Conservation (phyloP, 2,888 invertebrate genomes). For the Ditula angustiorana region DNA sequence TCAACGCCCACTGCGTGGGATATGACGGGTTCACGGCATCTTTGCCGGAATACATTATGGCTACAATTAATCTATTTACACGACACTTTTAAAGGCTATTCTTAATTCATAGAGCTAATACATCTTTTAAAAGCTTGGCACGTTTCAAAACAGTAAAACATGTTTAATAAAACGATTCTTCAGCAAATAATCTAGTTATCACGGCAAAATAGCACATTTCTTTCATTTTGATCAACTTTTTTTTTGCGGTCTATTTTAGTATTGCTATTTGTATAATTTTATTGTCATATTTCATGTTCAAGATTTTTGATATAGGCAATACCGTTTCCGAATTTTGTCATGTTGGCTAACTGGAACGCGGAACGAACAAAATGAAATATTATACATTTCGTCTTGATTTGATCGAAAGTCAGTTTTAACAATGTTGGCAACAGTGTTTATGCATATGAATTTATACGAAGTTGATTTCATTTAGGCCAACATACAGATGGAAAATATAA, state of each 20-base stretch:
- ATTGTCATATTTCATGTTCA: not conserved
- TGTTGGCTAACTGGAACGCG: conserved; percentile 13
- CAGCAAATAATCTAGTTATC: conserved; percentile 22
- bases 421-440: not conserved
- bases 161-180: conserved; percentile 30
- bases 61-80: conserved; percentile 44
- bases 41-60: conserved; percentile 85
- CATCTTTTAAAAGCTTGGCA: conserved; percentile 41
- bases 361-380: too few species aligned
- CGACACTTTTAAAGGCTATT: conserved; percentile 28
- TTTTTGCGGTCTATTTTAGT: conserved; percentile 5
- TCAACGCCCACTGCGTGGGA: conserved; percentile 92
- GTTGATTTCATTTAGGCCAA: not conserved
- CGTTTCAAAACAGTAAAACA: conserved; percentile 38
- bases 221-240: conserved; percentile 19
- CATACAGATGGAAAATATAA: not conserved
- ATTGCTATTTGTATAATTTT: conserved; percentile 1
- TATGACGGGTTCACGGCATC: conserved; percentile 87
- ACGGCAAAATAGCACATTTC: conserved; percentile 35
- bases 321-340: not conserved
- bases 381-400: too few species aligned
- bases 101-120: conserved; percentile 38
- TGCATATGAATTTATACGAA: not conserved
- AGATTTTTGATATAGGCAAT: not conserved
- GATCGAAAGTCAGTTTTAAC: not conserved